phyloP scores from a whole-genome alignment of 1,140 invertebrate species.

The Trachymyrmex septentrionalis region DNA sequence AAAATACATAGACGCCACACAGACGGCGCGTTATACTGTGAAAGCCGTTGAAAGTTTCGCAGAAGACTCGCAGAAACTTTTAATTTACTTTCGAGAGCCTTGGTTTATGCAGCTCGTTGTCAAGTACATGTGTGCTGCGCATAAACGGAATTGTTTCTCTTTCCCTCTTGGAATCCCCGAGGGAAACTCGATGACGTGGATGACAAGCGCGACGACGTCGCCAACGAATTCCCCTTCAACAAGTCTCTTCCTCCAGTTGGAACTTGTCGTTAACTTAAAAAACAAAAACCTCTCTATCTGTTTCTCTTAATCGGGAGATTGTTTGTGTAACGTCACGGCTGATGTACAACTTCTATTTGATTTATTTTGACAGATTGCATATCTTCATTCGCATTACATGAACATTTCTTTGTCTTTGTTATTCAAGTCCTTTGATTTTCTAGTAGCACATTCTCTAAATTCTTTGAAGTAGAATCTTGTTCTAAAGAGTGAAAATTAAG shows the following conservation, averaged over 20 bases:
- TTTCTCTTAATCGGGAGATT: conserved; percentile 58
- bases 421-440: no score
- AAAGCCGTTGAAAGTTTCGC: conserved; percentile 61
- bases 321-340: conserved; percentile 68
- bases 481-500: no score
- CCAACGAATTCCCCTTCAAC: conserved; percentile 48
- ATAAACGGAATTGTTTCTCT: conserved; percentile 27
- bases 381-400: background rate
- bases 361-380: conserved; percentile 71
- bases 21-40: conserved; percentile 59
- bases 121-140: conserved; percentile 57
- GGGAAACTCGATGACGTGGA: conserved; percentile 33
- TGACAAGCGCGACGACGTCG: conserved; percentile 62
- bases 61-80: conserved; percentile 56
- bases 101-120: conserved; percentile 63
- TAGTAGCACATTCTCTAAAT: no score
- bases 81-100: conserved; percentile 61
- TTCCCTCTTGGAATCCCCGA: conserved; percentile 13
- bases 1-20: conserved; percentile 62
- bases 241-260: conserved; percentile 64
- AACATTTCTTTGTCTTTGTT: conserved; percentile 6
- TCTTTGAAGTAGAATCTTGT: no score
- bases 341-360: conserved; percentile 65
- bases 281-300: conserved; percentile 52
- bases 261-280: conserved; percentile 68